Evolutionary conservation across 2,888 invertebrate genomes (phyloP).

Genomic region (Andrena fulva): DNA sequence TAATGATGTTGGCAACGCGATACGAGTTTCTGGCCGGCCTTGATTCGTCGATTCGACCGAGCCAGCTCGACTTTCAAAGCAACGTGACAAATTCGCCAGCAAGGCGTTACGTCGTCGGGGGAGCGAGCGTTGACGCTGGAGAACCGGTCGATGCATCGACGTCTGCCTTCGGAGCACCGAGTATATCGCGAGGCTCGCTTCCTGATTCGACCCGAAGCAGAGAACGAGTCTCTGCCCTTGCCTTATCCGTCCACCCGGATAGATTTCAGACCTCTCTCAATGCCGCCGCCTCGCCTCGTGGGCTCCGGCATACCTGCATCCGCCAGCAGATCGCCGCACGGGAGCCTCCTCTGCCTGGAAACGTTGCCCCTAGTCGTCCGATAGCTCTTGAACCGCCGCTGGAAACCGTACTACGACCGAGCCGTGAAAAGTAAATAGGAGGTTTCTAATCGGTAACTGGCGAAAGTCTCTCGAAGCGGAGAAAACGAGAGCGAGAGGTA

Average conservation of each 20-base stretch:
- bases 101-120: not conserved
- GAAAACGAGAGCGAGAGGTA: constrained; percentile 60
- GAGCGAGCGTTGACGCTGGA: not conserved
- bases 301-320: constrained; percentile 3
- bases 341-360: too few relatives aligned
- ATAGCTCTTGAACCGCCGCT: not conserved
- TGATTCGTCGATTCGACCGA: constrained; percentile 58
- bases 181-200: constrained; percentile 59
- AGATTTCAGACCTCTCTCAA: constrained; percentile 77
- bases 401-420: not conserved
- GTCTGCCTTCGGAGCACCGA: not conserved
- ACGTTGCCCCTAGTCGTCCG: not conserved
- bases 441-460: constrained; percentile 70
- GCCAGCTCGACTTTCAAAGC: constrained; percentile 50
- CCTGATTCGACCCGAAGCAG: constrained; percentile 63
- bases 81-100: constrained; percentile 41
- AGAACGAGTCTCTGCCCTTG: constrained; percentile 71
- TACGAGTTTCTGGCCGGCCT: constrained; percentile 55
- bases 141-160: not conserved
- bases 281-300: constrained; percentile 58
- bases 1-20: constrained; percentile 57
- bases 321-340: not conserved
- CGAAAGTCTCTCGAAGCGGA: constrained; percentile 68
- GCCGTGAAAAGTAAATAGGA: constrained; percentile 55
- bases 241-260: constrained; percentile 71